Conservation (phyloP, 2,113 vertebrate species). For the Formicarius rufipectus region DNA sequence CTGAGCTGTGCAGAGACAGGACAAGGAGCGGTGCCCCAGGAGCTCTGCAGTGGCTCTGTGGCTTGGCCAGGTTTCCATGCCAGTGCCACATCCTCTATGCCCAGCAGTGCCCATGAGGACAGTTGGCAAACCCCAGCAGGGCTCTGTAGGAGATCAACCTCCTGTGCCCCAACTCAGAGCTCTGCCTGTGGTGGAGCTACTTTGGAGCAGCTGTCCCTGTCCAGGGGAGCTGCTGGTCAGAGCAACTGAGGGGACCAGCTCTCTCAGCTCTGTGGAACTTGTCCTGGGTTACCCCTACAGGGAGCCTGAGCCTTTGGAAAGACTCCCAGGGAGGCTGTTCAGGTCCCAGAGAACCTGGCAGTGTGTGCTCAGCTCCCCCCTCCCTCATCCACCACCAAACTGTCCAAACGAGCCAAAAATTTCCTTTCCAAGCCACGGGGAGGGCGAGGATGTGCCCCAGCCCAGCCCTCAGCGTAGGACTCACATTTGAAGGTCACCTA, state of each 20-base stretch:
- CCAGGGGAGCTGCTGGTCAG: neutral
- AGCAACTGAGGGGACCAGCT: rapidly evolving
- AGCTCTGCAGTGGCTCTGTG: neutral
- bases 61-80: neutral
- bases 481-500: neutral
- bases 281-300: neutral
- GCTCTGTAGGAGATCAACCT: neutral
- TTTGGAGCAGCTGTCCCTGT: neutral
- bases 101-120: neutral
- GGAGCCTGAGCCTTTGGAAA: neutral
- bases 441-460: neutral
- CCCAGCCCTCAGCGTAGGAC: neutral
- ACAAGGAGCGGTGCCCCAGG: neutral
- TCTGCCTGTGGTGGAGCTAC: no score
- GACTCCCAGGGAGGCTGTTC: neutral
- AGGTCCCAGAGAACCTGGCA: neutral
- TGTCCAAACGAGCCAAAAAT: neutral
- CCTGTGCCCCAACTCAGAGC: neutral
- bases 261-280: neutral
- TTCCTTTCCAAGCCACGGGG: neutral
- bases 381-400: neutral
- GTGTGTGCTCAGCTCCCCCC: neutral
- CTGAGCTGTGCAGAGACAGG: neutral
- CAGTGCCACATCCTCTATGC: neutral
- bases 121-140: neutral